Evolutionary conservation across 1,140 invertebrate genomes (phyloP).

Genomic region (Drosophila melanogaster): Release_6_plus_ISO1_MT NT_033779.5:8470501-8471000

Average conservation of each 20-base stretch:
- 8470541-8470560: conserved; percentile 22
- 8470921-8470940: conserved; percentile 17
- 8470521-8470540: conserved; percentile 66
- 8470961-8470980: background rate
- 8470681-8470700: conserved; percentile 51
- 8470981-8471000: background rate
- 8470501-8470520: conserved; percentile 71
- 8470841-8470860: conserved; percentile 2
- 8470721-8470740: conserved; percentile 12
- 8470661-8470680: conserved; percentile 46
- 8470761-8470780: background rate
- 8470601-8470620: conserved; percentile 62
- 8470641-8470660: conserved; percentile 31
- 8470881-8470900: conserved; percentile 6
- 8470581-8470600: conserved; percentile 50
- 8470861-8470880: background rate
- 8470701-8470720: conserved; percentile 15
- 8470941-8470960: conserved; percentile 6
- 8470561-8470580: conserved; percentile 16
- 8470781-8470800: too few species aligned
- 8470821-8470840: background rate
- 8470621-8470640: conserved; percentile 8
- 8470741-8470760: too few species aligned
- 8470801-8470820: background rate
- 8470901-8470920: conserved; percentile 17